Percentiles rank a stretch among this genome's conserved stretches.
Conservation (phyloP, 1,140 invertebrate genomes). For the Cecropterus lyciades region DNA sequence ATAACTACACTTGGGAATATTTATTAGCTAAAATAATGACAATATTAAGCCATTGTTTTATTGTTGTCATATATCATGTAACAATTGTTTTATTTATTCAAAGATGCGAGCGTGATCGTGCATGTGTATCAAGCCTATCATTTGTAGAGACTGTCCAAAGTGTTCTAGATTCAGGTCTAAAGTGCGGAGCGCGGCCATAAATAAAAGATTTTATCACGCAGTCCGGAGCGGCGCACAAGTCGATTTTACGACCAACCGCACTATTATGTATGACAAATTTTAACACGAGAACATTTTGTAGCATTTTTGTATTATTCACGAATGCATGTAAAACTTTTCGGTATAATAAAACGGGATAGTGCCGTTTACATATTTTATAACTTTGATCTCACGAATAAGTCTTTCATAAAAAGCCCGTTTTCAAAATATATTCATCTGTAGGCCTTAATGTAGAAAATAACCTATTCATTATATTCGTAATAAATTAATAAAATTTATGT, state of each 20-base stretch:
- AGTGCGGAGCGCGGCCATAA: slow-evolving; percentile 16
- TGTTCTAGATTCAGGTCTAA: slow-evolving; percentile 12
- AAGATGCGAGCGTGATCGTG: not conserved
- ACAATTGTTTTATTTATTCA: not conserved
- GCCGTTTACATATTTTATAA: too few species aligned
- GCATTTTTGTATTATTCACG: not conserved
- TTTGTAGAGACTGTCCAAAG: slow-evolving; percentile 4
- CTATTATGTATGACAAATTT: slow-evolving; percentile 17
- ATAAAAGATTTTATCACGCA: slow-evolving; percentile 27
- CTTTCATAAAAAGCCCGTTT: too few species aligned
- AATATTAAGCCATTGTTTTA: too few species aligned
- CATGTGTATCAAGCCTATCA: not conserved
- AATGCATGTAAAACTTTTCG: not conserved
- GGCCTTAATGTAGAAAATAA: too few species aligned
- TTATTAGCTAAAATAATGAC: too few species aligned
- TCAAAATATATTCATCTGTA: too few species aligned
- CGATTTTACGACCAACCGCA: slow-evolving; percentile 26
- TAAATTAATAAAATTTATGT: too few species aligned
- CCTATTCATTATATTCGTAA: too few species aligned
- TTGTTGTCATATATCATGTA: not conserved
- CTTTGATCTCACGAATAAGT: too few species aligned
- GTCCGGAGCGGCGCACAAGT: slow-evolving; percentile 12
- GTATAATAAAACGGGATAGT: not conserved
- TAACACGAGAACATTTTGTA: not conserved
- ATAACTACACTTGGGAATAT: too few species aligned